Base-by-base conservation (phyloP, 2,113 vertebrate species). In the Chamaea fasciata region DNA sequence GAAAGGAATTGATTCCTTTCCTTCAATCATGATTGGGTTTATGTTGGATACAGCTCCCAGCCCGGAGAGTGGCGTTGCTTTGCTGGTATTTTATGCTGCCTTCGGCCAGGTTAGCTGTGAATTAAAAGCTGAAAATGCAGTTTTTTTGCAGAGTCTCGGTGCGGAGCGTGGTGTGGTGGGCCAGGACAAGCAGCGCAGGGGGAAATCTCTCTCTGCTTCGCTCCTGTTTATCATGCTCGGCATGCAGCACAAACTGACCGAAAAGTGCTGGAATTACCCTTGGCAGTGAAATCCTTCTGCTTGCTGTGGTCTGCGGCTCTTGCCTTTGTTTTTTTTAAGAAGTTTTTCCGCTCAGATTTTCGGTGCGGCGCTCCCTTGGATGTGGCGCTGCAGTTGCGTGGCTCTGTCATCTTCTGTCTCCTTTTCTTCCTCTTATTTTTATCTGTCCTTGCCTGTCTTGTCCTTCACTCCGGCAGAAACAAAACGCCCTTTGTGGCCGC, bases 401-500 rank as follows among this genome's bases (percentile, higher is more conserved):
- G 74, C 89, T 89, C 67, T 81, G 67, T 83, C 81, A 74, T 67
- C 70, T 68, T 47, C 60, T 23, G 33, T 77, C 57, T 92, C 74
- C 67, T 50, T 88, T 74, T 60, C 59, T 82, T 52, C 50, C 62
- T 87, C 77, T 47, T 68, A 41, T 77, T 96, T 94, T 86, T 65
- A 67, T 90, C 71, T 91, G 80, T 62, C 87, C 82, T 74, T 79
- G 74, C 44, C 44, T 59, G 71, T 53, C 60, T 70, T 44, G 68
- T 65, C 92, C 71, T 94, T 94, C 33, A 1, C 73, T 75, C 71
- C 15, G 3, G 73, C 87, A 88, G 60, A n/a, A 84, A 94, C 93
- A 94, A 81, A 96, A 78, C 41, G 8, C 57, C 86, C 89, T 94
- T 92, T 92, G 92, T 94, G 91, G 77, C 76, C 55, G 60, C 8